Conservation (phyloP, 2,888 invertebrate genomes). For the Cantharis nigra region DNA sequence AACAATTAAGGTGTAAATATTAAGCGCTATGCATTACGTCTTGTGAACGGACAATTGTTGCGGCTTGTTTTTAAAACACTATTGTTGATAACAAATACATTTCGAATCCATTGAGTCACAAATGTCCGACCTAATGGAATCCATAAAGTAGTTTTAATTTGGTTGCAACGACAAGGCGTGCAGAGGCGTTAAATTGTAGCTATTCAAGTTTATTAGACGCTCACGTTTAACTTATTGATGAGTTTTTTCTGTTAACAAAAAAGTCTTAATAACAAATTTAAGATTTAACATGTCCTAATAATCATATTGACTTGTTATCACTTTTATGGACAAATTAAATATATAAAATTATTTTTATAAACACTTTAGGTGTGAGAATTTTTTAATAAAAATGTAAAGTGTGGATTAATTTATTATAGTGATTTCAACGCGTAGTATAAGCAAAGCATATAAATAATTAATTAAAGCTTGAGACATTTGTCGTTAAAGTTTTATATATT, state of each 20-base stretch:
- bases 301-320: background rate
- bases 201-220: constrained; percentile 37
- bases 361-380: constrained; percentile 1
- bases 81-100: constrained; percentile 41
- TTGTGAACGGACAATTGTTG: constrained; percentile 32
- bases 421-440: background rate
- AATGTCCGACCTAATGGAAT: constrained; percentile 50
- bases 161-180: constrained; percentile 44
- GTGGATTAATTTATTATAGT: background rate
- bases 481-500: background rate
- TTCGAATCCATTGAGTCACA: constrained; percentile 46
- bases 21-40: background rate
- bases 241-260: constrained; percentile 4
- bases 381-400: background rate
- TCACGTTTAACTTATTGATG: constrained; percentile 21
- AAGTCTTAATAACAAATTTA: background rate
- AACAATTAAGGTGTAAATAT: background rate
- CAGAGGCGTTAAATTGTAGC: constrained; percentile 45
- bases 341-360: background rate
- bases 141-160: constrained; percentile 52
- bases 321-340: constrained; percentile 1
- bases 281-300: background rate
- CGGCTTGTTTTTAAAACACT: constrained; percentile 35
- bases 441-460: background rate
- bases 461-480: background rate